These are phyloP conservation scores for Drosophila tropicalis DNA, from an alignment of 1,140 invertebrate species.

Conservation along the genomic window DNA sequence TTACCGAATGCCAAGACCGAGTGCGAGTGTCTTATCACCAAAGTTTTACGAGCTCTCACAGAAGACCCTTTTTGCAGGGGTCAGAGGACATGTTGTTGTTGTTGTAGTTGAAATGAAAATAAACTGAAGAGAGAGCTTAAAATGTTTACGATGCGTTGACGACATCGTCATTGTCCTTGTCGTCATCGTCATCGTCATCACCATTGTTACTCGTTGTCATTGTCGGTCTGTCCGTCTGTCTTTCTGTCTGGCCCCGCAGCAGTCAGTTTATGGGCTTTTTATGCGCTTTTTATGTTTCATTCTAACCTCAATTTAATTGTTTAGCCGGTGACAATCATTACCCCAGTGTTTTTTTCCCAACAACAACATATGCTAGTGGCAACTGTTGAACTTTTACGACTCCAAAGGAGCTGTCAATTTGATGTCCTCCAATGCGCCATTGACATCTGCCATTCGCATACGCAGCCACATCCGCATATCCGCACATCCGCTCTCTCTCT, in stretches of 20 bases:
- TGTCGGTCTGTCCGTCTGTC: neutral
- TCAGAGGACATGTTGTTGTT: conserved; percentile 49
- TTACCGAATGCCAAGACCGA: conserved; percentile 51
- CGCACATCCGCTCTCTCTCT: conserved; percentile 7
- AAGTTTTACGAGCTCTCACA: conserved; percentile 73
- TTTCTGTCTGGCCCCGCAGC: conserved; percentile 12
- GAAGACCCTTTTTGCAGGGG: conserved; percentile 46
- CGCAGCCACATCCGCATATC: neutral
- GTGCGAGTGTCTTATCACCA: conserved; percentile 71
- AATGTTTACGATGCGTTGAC: conserved; percentile 81
- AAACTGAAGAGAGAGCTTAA: conserved; percentile 73
- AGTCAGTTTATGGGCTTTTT: conserved; percentile 74
- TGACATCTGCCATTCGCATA: conserved; percentile 46
- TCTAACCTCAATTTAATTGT: conserved; percentile 84
- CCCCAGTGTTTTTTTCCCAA: conserved; percentile 14
- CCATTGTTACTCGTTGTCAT: conserved; percentile 20
- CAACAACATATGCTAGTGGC: conserved; percentile 66
- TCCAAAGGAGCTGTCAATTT: conserved; percentile 78
- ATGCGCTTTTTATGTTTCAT: conserved; percentile 82
- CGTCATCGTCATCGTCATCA: conserved; percentile 28
- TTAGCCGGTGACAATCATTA: conserved; percentile 83
- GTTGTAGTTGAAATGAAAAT: conserved; percentile 69
- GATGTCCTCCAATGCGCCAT: conserved; percentile 71
- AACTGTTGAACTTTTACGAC: conserved; percentile 68
- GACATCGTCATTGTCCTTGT: conserved; percentile 55